These are phyloP conservation scores for Percina caprodes DNA, from an alignment of 2,113 vertebrate species.

Conservation along the genomic window DNA sequence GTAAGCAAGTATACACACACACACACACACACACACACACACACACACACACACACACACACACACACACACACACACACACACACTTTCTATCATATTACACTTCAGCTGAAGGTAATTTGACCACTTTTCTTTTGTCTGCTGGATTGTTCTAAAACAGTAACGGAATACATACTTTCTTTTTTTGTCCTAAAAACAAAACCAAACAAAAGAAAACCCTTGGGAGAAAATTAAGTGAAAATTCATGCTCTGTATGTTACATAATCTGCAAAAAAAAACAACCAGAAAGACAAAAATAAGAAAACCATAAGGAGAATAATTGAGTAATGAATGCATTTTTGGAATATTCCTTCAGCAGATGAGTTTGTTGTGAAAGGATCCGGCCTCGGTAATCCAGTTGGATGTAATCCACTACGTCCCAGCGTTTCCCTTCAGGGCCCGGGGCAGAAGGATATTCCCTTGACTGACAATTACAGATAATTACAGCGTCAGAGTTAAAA, in stretches of 20 bases:
- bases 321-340: neutral
- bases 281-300: neutral
- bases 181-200: neutral
- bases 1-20: neutral
- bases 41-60: no score
- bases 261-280: neutral
- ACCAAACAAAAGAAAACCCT: neutral
- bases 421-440: constrained; percentile 12
- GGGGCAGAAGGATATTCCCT: constrained; percentile 69
- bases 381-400: constrained; percentile 45
- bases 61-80: neutral
- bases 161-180: neutral
- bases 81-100: neutral
- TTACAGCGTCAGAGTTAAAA: constrained; percentile 80
- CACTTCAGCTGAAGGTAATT: neutral
- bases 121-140: neutral
- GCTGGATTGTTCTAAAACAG: no score
- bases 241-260: neutral
- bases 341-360: neutral
- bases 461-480: constrained; percentile 86
- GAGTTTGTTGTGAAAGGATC: constrained; percentile 44
- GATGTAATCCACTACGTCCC: constrained; percentile 55
- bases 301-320: neutral
- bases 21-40: no score
- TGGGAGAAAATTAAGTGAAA: no score